phyloP scores from a whole-genome alignment of 2,888 invertebrate species.

The Neria commutata region DNA sequence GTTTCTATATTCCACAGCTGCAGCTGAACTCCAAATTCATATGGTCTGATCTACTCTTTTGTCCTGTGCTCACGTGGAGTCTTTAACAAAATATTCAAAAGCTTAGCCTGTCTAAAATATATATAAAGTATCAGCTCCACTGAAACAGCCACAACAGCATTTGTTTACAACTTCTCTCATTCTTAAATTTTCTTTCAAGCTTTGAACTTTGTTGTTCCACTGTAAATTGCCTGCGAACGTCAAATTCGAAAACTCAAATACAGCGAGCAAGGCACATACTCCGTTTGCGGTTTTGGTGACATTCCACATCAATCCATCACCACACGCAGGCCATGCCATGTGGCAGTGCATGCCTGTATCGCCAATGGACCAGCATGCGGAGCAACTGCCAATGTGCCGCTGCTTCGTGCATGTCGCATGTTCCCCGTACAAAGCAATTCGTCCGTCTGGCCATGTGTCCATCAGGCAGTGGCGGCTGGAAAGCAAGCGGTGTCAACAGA shows the following conservation, averaged over 20 bases:
- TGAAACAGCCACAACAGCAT: no score
- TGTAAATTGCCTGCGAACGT: constrained; percentile 5
- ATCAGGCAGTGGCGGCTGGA: constrained; percentile 27
- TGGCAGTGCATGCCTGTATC: constrained; percentile 5
- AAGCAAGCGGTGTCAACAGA: constrained; percentile 9
- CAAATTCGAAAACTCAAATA: constrained; percentile 23
- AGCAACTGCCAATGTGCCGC: constrained; percentile 16
- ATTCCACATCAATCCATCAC: constrained; percentile 51
- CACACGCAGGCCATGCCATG: constrained; percentile 30
- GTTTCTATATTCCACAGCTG: no score
- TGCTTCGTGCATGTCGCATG: constrained; percentile 18
- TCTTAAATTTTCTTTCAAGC: no score
- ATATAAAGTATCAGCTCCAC: no score
- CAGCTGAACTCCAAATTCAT: no score
- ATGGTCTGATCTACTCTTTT: no score
- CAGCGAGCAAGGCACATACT: constrained; percentile 17
- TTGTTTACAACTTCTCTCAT: no score
- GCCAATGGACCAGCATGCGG: constrained; percentile 1
- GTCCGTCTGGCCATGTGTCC: constrained; percentile 26
- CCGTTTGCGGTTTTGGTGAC: constrained; percentile 46
- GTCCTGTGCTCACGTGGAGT: no score
- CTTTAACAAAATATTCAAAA: no score
- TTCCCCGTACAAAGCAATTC: constrained; percentile 45
- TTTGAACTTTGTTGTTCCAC: no score
- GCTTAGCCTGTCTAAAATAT: no score